Base-by-base conservation (phyloP, 2,797 vertebrate genomes). In the Microctenopoma stevenorrisi region DNA sequence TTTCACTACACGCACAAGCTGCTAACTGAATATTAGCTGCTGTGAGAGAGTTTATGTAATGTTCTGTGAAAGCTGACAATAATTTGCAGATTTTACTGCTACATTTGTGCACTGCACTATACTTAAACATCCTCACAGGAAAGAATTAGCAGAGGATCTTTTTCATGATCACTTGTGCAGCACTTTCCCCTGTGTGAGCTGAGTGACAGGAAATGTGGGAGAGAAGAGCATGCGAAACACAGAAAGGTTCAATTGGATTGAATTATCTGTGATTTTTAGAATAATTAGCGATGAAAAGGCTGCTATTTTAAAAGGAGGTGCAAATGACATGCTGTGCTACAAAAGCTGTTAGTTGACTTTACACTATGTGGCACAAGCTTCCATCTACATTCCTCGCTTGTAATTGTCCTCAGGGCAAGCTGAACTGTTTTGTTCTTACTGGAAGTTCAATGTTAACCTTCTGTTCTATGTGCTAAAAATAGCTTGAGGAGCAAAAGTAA, bases 201-300 rank as follows among this genome's bases (percentile, higher is more conserved):
- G n/a, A 47, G 55, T 2, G 12, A 28, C 26, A 28, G 25, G 40
- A 68, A 44, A 53, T 40, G 50, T 50, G 40, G 33, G 18, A 59
- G 48, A 4, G 1, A 65, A 18, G 44, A 10, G 10, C 18, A 15
- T 9, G 15, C 26, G 26, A 12, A 61, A 40, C 11, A 57, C 22
- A 28, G 14, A 28, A 54, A 40, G 53, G 26, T 50, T 56, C 18
- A 0, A 0, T 0, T 42, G 51, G 64, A 73, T 40, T 1, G 7
- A 49, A 68, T 49, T 8, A 10, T 25, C 5, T 59, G 43, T 9
- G n/a, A 58, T 14, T 48, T 48, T 37, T 4, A 16, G 15, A 57
- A 49, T 47, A 59, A 77, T 52, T 53, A 62, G 37, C 3, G 6
- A 14, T 42, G 38, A 44, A 61, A 49, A 66, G 5, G 47, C 40